A percentile compares a stretch with the other conserved stretches of the same genome.
These are phyloP conservation scores for Hipposideros armiger DNA, from an alignment of 2,113 vertebrate species.

Conservation along the genomic window DNA sequence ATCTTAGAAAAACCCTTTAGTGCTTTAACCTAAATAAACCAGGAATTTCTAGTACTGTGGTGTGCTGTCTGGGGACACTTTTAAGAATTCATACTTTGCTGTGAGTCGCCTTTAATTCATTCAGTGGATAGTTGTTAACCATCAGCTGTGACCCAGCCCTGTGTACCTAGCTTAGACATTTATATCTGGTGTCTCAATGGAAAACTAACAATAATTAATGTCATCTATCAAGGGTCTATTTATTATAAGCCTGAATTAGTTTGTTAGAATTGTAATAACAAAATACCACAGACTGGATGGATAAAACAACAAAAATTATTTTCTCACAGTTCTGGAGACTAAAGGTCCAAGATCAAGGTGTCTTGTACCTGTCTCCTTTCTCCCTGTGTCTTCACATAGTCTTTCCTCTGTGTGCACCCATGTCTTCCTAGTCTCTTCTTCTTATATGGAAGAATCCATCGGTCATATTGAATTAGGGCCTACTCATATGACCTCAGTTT, in stretches of 20 bases:
- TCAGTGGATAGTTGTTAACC: background rate
- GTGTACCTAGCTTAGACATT: background rate
- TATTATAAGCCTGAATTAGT: background rate
- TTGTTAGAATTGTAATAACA: background rate
- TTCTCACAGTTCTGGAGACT: background rate
- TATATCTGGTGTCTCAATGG: background rate
- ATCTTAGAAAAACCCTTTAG: constrained; percentile 47
- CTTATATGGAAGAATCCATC: background rate
- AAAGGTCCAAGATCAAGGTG: background rate
- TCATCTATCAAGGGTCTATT: background rate
- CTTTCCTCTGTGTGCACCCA: background rate
- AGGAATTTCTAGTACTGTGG: background rate
- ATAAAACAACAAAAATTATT: constrained; percentile 5
- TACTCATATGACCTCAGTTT: background rate
- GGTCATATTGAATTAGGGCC: background rate
- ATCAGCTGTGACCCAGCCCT: background rate
- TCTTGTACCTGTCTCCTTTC: background rate
- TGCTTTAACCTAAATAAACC: constrained; percentile 37
- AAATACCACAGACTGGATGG: background rate
- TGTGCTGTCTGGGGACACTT: background rate
- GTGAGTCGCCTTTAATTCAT: background rate
- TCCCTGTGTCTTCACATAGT: background rate
- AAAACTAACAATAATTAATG: background rate
- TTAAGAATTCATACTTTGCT: background rate
- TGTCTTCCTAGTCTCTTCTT: background rate